Conservation (phyloP, 2,113 vertebrate species). For the Oreotrochilus melanogaster region DNA sequence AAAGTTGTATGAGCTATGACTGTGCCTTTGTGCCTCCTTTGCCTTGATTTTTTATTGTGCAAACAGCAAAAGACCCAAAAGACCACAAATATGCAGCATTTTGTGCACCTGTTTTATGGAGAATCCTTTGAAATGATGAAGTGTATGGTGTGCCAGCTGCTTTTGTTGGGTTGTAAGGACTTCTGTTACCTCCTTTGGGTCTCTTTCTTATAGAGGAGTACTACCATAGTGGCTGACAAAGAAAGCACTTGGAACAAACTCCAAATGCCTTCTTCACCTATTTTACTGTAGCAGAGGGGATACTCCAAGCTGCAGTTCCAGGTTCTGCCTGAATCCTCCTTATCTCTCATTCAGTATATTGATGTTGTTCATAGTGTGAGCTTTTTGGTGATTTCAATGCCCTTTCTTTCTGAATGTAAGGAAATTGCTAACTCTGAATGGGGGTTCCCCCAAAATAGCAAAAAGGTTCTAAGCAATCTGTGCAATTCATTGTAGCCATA, state of each 20-base stretch:
- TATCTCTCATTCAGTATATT: neutral
- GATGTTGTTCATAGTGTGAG: neutral
- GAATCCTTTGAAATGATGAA: slow-evolving; percentile 5
- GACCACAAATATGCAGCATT: slow-evolving; percentile 17
- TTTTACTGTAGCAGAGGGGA: neutral
- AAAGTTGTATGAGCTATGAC: slow-evolving; percentile 29
- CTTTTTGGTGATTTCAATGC: neutral
- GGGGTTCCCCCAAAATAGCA: neutral
- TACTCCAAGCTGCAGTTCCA: neutral
- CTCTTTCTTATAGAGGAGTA: neutral
- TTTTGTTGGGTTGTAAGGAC: neutral
- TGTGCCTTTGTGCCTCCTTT: slow-evolving; percentile 45
- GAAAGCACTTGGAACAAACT: neutral
- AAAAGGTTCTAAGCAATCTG: neutral
- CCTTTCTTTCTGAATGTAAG: neutral
- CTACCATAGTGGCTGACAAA: neutral
- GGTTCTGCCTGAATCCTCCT: neutral
- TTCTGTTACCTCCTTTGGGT: neutral
- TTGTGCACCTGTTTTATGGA: slow-evolving; percentile 43
- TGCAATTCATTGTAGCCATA: neutral
- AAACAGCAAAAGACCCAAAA: slow-evolving; percentile 15
- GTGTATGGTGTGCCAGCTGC: neutral
- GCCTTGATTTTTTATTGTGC: slow-evolving; percentile 9
- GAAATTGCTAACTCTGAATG: neutral
- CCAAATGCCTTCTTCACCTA: neutral